Conservation (phyloP, 2,113 vertebrate genomes). For the Oplegnathus fasciatus region DNA sequence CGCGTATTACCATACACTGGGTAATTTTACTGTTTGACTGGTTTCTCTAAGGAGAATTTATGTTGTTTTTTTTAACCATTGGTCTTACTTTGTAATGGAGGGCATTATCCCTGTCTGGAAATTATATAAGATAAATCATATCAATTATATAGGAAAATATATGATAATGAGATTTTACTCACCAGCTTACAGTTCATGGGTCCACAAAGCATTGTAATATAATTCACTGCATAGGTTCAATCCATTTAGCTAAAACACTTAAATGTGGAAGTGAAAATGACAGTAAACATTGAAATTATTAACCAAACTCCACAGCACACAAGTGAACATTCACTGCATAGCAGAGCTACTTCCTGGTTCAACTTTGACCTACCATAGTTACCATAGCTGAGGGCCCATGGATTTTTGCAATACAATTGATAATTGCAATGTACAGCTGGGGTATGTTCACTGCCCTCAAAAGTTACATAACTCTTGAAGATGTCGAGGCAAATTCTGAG, state of each 20-base stretch:
- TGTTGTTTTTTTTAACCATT: neutral
- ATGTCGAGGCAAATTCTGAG: neutral
- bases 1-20: conserved; percentile 37
- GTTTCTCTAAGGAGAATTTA: neutral
- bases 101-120: neutral
- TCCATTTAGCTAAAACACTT: neutral
- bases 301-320: neutral
- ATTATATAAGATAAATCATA: neutral
- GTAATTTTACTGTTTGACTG: neutral
- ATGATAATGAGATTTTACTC: neutral
- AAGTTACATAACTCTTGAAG: conserved; percentile 8
- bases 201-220: neutral
- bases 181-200: neutral
- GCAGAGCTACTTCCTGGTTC: neutral
- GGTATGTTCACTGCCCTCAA: neutral
- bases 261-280: neutral
- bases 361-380: neutral
- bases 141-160: neutral
- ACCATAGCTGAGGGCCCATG: neutral
- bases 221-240: neutral
- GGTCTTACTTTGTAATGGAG: neutral
- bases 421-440: neutral
- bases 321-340: neutral
- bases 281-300: neutral
- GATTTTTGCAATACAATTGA: conserved; percentile 1